Evolutionary conservation across 30 jellyfish, hydroid and myxozoan genomes (phyloP), one percentile per base, ranked within the genome.

Genomic region (Cassiopea andromeda): DNA sequence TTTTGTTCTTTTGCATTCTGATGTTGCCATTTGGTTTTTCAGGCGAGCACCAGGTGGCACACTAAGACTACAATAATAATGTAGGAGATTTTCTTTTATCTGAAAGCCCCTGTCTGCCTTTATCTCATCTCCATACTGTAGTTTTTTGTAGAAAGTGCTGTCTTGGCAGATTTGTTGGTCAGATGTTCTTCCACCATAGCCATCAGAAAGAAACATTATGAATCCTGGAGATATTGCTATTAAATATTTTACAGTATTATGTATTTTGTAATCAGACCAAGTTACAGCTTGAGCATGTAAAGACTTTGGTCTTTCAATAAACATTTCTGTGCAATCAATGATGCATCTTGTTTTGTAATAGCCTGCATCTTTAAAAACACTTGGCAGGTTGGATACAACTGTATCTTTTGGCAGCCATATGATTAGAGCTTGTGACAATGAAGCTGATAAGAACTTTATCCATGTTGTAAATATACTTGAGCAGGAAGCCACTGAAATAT

Each of bases 111-210:
- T 15, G 84, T 75, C 90, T 14, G 94, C 94, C 94, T 75, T 75
- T 7, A 85, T 54, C 27, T 85, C 93, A 87, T 87, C 90, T 38
- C 90, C 77, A 1, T 46, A 16, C 76, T 48, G 76, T 38, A 83
- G 91, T 57, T 44, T 8, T 3, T 69, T 69, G 54, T 83, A 87
- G 75, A 74, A 82, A 1, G 64, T 5, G 17, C 44, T 84, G 15
- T 48, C 85, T 2, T 69, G 46, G 2, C 89, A 81, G 19, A 81
- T 81, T 60, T 19, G 61, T 67, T 59, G 72, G 83, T 82, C 97
- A 16, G 89, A 2, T 48, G 93, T 45, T 49, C 97, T 60, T 48
- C 97, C 93, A 58, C 93, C 97, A 90, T 90, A 90, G 54, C 97
- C 71, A 43, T 81, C 89, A 58, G 93, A 90, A 5, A 82, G 38